Conservation (phyloP, 2,113 vertebrate species). For the Mohoua ochrocephala region DNA sequence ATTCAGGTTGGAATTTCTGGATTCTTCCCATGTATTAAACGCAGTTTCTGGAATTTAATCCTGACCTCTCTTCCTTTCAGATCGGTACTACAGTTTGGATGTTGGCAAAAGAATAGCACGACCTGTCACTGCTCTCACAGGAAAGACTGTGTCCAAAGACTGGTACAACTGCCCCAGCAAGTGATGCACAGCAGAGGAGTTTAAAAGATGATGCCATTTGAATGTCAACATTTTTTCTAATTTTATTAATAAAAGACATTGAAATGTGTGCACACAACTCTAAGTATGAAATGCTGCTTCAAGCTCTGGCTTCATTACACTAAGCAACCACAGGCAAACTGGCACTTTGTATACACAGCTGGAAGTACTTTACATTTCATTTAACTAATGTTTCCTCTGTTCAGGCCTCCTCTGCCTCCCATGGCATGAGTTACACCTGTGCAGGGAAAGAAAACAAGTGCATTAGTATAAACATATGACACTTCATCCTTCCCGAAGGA, state of each 20-base stretch:
- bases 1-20: not conserved
- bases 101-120: conserved; percentile 73
- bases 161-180: conserved; percentile 85
- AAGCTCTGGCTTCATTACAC: conserved; percentile 49
- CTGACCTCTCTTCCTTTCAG: conserved; percentile 64
- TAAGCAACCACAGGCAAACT: conserved; percentile 55
- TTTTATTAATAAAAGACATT: conserved; percentile 89
- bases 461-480: not conserved
- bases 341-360: conserved; percentile 64
- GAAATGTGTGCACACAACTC: conserved; percentile 67
- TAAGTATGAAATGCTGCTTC: conserved; percentile 73
- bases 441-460: conserved; percentile 33
- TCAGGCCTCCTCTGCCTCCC: conserved; percentile 85
- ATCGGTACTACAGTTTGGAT: conserved; percentile 83
- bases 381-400: conserved; percentile 82
- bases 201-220: not conserved
- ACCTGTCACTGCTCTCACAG: conserved; percentile 67
- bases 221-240: conserved; percentile 53
- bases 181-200: not conserved
- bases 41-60: not conserved
- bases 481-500: not conserved
- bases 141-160: conserved; percentile 77
- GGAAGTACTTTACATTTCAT: conserved; percentile 30
- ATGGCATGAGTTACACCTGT: conserved; percentile 79
- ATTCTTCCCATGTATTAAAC: not conserved